Percentiles rank a stretch among this genome's conserved stretches.
These are phyloP conservation scores for Griposia aprilina DNA, from an alignment of 2,888 invertebrate species.

Conservation along the genomic window DNA sequence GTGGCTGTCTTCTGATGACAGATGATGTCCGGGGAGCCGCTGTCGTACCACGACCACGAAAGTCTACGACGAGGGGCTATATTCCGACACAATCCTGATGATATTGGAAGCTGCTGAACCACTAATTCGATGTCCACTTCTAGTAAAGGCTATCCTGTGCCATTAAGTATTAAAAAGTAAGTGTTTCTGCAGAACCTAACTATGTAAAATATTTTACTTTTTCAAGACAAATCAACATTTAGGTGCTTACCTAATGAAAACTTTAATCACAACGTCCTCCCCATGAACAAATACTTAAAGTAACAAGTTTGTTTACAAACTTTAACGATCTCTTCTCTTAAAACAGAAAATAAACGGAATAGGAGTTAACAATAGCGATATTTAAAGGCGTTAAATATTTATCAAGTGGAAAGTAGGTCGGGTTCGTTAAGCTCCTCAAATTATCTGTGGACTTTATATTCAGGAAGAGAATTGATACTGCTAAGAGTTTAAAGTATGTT, in stretches of 20 bases:
- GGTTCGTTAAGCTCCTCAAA: conserved; percentile 40
- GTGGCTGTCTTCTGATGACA: neutral
- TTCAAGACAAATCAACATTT: neutral
- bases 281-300: neutral
- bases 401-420: conserved; percentile 40
- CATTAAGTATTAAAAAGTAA: neutral
- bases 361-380: conserved; percentile 10
- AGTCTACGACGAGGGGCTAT: too few relatives aligned
- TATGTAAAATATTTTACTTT: neutral
- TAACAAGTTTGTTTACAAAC: neutral
- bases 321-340: neutral
- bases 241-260: neutral
- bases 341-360: conserved; percentile 6
- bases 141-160: neutral
- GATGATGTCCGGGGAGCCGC: too few relatives aligned
- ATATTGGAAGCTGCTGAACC: neutral
- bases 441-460: conserved; percentile 34
- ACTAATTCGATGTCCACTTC: neutral
- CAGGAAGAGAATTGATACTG: conserved; percentile 48
- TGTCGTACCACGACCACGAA: neutral
- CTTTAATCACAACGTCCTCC: neutral
- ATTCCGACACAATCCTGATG: neutral
- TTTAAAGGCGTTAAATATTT: conserved; percentile 41
- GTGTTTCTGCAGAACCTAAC: neutral
- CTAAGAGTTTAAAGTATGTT: conserved; percentile 27